phyloP scores from a whole-genome alignment of 2,797 vertebrate genomes.

The Pagetopsis macropterus region DNA sequence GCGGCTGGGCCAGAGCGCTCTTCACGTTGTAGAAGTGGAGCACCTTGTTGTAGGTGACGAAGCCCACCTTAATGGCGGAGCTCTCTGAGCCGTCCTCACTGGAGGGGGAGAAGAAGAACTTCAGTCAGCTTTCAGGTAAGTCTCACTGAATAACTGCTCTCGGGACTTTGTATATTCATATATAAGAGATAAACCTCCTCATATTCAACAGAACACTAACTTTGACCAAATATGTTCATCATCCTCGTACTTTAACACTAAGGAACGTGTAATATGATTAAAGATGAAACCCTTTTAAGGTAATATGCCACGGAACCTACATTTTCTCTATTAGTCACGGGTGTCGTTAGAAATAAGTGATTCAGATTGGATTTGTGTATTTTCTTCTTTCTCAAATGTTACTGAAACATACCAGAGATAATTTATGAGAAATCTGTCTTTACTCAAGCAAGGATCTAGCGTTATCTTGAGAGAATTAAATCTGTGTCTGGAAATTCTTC shows the following conservation, averaged over 20 bases:
- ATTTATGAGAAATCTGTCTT: conserved; percentile 24
- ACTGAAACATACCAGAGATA: conserved; percentile 30
- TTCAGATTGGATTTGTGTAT: conserved; percentile 8
- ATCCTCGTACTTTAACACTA: too few species aligned
- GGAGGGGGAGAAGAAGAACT: conserved; percentile 41
- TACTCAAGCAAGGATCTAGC: conserved; percentile 13
- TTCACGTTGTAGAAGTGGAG: conserved; percentile 99
- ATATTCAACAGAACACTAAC: not conserved
- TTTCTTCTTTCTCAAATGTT: conserved; percentile 16
- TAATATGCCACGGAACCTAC: not conserved
- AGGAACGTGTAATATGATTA: too few species aligned
- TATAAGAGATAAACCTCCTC: too few species aligned
- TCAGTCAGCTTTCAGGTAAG: not conserved
- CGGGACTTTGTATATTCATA: too few species aligned
- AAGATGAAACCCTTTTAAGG: conserved; percentile 4
- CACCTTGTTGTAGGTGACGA: conserved; percentile 96
- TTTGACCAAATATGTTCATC: too few species aligned
- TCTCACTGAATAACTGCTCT: not conserved
- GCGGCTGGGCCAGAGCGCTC: conserved; percentile 94
- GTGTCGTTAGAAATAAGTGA: conserved; percentile 17
- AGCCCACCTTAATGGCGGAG: conserved; percentile 90
- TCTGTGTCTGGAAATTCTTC: conserved; percentile 11
- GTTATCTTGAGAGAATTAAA: conserved; percentile 21
- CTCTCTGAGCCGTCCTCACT: conserved; percentile 90
- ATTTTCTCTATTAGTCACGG: conserved; percentile 7